phyloP scores from a whole-genome alignment of 2,113 vertebrate genomes.

The Pipa parva region DNA sequence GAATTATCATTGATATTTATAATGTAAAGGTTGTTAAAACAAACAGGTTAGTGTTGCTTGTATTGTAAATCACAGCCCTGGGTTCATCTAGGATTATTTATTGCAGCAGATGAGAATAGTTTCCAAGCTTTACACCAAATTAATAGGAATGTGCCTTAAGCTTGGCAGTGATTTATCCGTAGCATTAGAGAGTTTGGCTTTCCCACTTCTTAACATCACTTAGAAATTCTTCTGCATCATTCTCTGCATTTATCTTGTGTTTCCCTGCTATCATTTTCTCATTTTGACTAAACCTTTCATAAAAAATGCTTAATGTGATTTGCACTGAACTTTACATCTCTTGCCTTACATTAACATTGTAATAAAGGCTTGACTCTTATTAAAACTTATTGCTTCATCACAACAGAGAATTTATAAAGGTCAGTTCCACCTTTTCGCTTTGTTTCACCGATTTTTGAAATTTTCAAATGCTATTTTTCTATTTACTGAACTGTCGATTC shows the following conservation, averaged over 20 bases:
- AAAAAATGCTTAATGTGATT: too few relatives aligned
- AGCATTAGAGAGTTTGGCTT: conserved; percentile 2
- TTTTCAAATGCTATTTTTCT: too few relatives aligned
- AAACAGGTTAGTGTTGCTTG: background rate
- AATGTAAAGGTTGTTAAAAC: conserved; percentile 2
- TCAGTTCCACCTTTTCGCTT: too few relatives aligned
- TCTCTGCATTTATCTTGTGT: background rate
- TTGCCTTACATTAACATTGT: too few relatives aligned
- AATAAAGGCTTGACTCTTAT: too few relatives aligned
- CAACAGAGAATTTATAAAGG: too few relatives aligned
- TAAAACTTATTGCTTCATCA: too few relatives aligned
- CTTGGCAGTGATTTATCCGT: conserved; percentile 33
- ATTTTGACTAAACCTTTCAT: too few relatives aligned
- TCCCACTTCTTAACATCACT: conserved; percentile 12
- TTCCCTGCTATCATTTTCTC: background rate
- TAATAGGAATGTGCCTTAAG: conserved; percentile 24
- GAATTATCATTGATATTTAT: background rate
- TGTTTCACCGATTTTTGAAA: too few relatives aligned
- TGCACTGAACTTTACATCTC: too few relatives aligned
- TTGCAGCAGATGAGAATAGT: conserved; percentile 11
- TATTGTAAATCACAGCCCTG: conserved; percentile 23
- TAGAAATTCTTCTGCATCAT: conserved; percentile 9
- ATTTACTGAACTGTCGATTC: too few relatives aligned
- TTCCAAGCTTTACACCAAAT: conserved; percentile 16
- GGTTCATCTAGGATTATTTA: conserved; percentile 25